Evolutionary conservation across 2,888 invertebrate species (phyloP).

Genomic region (Minunthozetes semirufus): DNA sequence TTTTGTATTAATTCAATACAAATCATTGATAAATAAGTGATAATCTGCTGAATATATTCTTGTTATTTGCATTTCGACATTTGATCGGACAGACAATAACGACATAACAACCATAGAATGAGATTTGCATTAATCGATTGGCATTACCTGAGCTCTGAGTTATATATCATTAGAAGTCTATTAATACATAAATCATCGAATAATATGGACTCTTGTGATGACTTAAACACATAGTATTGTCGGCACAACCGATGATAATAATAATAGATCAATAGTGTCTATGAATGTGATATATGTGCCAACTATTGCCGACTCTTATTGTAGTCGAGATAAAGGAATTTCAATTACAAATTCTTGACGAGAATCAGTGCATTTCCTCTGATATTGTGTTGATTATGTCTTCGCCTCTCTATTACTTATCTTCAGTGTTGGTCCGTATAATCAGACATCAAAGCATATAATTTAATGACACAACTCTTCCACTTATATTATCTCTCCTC

Average conservation of each 20-base stretch:
- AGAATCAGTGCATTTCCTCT: conserved; percentile 7
- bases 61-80: too few relatives aligned
- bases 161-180: neutral
- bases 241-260: neutral
- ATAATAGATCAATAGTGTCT: neutral
- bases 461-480: conserved; percentile 18
- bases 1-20: too few relatives aligned
- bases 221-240: neutral
- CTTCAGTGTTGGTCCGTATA: conserved; percentile 1
- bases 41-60: too few relatives aligned
- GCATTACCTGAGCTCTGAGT: neutral
- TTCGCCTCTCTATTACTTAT: neutral
- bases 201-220: neutral
- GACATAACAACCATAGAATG: too few relatives aligned
- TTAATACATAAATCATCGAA: conserved; percentile 9
- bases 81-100: too few relatives aligned
- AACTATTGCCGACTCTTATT: neutral
- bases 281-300: neutral
- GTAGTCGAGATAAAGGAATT: conserved; percentile 12
- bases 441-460: neutral
- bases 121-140: too few relatives aligned
- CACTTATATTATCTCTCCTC: conserved; percentile 3
- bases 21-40: too few relatives aligned
- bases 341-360: conserved; percentile 23
- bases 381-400: neutral